Conservation (phyloP, 2,888 invertebrate genomes). For the Apotomis betuletana region DNA sequence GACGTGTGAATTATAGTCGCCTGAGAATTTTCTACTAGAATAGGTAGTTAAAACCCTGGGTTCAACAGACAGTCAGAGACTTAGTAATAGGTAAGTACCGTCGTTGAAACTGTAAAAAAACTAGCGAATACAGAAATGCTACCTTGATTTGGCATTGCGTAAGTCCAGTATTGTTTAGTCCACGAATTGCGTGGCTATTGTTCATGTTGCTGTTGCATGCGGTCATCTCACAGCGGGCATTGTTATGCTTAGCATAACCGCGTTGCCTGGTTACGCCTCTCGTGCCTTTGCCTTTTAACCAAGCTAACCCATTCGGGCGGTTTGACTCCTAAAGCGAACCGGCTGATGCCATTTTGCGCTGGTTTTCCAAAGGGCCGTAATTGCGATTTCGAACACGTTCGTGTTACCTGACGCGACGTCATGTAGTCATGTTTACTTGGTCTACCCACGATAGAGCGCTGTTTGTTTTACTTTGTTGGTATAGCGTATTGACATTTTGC, state of each 20-base stretch:
- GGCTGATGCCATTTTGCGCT: neutral
- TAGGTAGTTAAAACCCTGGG: too few species aligned
- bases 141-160: conserved; percentile 26
- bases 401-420: conserved; percentile 52
- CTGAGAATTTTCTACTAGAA: too few species aligned
- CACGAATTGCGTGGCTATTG: conserved; percentile 56
- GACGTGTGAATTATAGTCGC: too few species aligned
- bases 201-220: conserved; percentile 42
- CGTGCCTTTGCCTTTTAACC: conserved; percentile 44
- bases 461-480: conserved; percentile 47
- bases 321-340: neutral
- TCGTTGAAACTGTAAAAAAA: neutral
- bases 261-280: conserved; percentile 67
- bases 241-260: conserved; percentile 71
- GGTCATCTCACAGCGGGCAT: conserved; percentile 59
- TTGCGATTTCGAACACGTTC: conserved; percentile 51
- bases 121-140: conserved; percentile 3
- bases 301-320: neutral
- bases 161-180: conserved; percentile 58
- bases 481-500: conserved; percentile 9
- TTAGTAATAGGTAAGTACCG: too few species aligned
- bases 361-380: conserved; percentile 2
- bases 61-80: too few species aligned
- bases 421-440: conserved; percentile 57
- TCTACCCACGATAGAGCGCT: conserved; percentile 47